Conservation (phyloP, 2,888 invertebrate genomes). For the Epinotia demarniana region DNA sequence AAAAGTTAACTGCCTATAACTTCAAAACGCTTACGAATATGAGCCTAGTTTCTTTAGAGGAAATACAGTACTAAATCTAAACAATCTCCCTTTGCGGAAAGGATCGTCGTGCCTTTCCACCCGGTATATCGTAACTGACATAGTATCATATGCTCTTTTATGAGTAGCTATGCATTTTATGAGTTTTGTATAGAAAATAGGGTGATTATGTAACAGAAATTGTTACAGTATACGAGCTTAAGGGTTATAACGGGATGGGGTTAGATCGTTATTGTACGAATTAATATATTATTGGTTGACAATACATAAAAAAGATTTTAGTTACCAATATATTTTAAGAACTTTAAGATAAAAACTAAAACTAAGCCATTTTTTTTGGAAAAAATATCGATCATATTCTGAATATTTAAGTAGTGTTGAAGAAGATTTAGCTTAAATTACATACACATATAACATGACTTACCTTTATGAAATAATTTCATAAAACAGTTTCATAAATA, state of each 20-base stretch:
- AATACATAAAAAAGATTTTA: too few species aligned
- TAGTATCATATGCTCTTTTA: background rate
- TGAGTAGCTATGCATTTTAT: background rate
- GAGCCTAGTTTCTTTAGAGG: too few species aligned
- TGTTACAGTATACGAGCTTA: background rate
- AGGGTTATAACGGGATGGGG: background rate
- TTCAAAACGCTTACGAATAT: too few species aligned
- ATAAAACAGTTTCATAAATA: background rate
- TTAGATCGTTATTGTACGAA: background rate
- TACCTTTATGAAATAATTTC: conserved; percentile 13
- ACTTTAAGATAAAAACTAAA: too few species aligned
- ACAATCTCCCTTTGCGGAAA: too few species aligned
- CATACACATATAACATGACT: background rate
- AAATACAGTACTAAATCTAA: too few species aligned
- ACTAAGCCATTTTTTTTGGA: too few species aligned
- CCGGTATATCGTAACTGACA: background rate
- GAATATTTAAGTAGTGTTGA: background rate
- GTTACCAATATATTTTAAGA: too few species aligned
- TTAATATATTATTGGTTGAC: too few species aligned
- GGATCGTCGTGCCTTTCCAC: too few species aligned
- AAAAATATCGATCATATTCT: too few species aligned
- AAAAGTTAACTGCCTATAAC: too few species aligned
- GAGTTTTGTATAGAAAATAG: conserved; percentile 18
- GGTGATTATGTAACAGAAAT: conserved; percentile 8
- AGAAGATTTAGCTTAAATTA: background rate